Percentiles rank a stretch among this genome's conserved stretches.
Evolutionary conservation across 2,888 invertebrate species (phyloP).

Genomic region (Rhagonycha lutea): DNA sequence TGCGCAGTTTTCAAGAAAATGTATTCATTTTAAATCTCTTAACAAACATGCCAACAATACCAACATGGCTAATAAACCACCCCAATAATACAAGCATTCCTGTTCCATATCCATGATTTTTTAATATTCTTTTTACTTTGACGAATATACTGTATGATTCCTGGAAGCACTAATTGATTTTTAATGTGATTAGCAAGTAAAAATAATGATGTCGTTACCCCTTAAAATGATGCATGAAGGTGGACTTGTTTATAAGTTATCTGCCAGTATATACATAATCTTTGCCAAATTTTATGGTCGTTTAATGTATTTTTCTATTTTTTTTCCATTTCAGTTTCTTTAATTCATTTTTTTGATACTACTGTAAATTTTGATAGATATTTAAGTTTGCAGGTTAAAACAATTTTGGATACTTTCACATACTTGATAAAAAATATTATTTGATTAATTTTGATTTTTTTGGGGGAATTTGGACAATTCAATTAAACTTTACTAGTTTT

Average conservation of each 20-base stretch:
- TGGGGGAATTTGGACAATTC: too few relatives aligned
- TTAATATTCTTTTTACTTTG: neutral
- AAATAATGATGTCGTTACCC: neutral
- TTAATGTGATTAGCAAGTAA: neutral
- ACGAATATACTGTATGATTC: neutral
- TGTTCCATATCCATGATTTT: neutral
- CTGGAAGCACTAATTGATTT: neutral
- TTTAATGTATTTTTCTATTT: neutral
- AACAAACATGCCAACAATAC: neutral
- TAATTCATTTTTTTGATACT: neutral
- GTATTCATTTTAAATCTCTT: neutral
- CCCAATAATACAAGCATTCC: neutral
- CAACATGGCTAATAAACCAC: neutral
- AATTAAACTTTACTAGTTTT: too few relatives aligned
- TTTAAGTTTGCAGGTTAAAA: neutral
- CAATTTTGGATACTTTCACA: neutral
- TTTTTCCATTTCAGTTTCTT: neutral
- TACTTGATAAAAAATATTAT: neutral
- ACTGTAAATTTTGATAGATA: neutral
- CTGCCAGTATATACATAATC: neutral
- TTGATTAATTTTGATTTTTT: too few relatives aligned
- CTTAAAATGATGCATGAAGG: neutral
- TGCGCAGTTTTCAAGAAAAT: neutral
- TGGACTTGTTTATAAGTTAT: neutral
- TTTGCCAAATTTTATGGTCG: neutral